Base-by-base conservation (phyloP, 2,888 invertebrate genomes). In the Nomada flava region DNA sequence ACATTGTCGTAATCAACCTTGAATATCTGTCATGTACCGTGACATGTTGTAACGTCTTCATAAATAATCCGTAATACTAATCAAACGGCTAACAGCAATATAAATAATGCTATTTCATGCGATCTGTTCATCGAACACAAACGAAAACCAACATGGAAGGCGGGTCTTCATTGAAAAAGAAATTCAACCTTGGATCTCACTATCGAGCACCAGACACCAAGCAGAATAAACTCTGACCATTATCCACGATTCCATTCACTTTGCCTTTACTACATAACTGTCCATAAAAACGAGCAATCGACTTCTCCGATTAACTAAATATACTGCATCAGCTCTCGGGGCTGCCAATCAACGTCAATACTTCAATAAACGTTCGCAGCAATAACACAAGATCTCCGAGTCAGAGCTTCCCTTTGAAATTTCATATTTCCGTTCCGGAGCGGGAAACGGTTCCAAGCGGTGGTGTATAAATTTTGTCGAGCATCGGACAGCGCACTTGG, bases 401-500 rank as follows among this genome's bases (percentile, higher is more conserved):
- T 44, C 63, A 15, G 18, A 13, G 13, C 7, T 10, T 7, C 36
- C 29, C 36, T 7, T 36, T 36, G 36, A 36, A 36, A 36, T 36
- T 36, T 36, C 36, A 36, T 36, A 5, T 36, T 7, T 36, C 36
- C 36, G 36, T 36, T 36, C 36, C 36, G 36, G 36, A 36, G 36
- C 36, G 36, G 7, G 36, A 50, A 50, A 50, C 18, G 18, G 18
- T 7, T 1, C 36, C 7, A 36, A 36, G 7, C 36, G 36, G 7
- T 5, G 36, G 36, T 7, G 36, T 36, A 36, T 36, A 36, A 36
- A 36, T 36, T 7, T 36, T 7, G 5, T 36, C 36, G 36, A 36
- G 36, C 36, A 26, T 42, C 23, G 59, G 71, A 64, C 75, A 59
- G 76, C 64, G 50, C 36, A 42, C 50, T 57, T 23, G 79, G 79